Base-by-base conservation (phyloP, 2,113 vertebrate genomes). In the Thymallus thymallus region DNA sequence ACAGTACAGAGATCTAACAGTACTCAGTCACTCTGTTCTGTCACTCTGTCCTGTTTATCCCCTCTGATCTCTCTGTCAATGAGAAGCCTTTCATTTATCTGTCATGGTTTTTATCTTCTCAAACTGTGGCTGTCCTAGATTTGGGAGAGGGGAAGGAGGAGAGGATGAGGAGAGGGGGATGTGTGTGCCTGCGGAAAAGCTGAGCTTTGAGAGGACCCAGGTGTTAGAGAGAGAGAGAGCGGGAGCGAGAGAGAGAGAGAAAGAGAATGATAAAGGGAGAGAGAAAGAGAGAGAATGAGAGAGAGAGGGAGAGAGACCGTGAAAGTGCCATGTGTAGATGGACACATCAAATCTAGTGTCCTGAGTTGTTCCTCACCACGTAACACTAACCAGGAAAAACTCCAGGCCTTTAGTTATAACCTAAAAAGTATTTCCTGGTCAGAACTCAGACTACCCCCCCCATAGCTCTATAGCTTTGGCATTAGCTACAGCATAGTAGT, bases 41-140 rank as follows among this genome's bases (percentile, higher is more conserved):
- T 14, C 64, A 22, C 13, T 18, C 20, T 22, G 4, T 20, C 64
- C 4, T 66, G 45, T 63, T 22, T 18, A 48, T 55, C 46, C 1
- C 14, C 23, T 75, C 58, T 72, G 32, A 78, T 75, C 69, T 18
- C 30, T 65, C 13, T 20, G 14, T 30, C 64, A 30, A 66, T 35
- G 16, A 41, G 32, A 23, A 69, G 30, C 68, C 69, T 76, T 77
- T 78, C 60, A 80, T 71, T 62, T 63, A 20, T n/a, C 41, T 46
- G 7, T 76, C 79, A 48, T 12, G 76, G 80, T 76, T 80, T 82
- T 76, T 76, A 76, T 78, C 74, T 5, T 14, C 30, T 73, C 46
- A 76, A 48, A 62, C 46, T 51, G 51, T 32, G 70, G 41, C 22
- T 26, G 46, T 48, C 46, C 46, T 14, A 48, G 14, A 16, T 48